Evolutionary conservation across 2,113 vertebrate species (phyloP).

Genomic region (Alces alces): DNA sequence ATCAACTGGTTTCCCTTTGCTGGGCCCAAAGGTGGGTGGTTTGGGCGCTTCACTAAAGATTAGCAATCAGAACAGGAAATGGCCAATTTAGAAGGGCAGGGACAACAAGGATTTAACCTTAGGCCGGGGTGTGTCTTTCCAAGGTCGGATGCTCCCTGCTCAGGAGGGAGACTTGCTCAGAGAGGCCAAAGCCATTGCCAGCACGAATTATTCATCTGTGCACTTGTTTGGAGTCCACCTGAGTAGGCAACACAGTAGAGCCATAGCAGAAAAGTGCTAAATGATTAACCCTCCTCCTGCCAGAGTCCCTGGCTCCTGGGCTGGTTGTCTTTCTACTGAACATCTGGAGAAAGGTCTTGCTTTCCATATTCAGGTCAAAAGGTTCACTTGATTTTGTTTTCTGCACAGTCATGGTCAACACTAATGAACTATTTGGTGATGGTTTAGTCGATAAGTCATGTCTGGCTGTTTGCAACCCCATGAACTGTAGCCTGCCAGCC

Average conservation of each 20-base stretch:
- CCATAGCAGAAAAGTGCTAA: neutral
- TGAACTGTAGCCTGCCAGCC: neutral
- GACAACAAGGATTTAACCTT: neutral
- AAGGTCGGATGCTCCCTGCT: neutral
- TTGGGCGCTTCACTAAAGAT: neutral
- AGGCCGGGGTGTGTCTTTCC: neutral
- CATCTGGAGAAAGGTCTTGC: neutral
- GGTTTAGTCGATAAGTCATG: neutral
- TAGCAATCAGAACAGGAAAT: neutral
- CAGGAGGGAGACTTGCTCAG: neutral
- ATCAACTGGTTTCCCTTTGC: neutral
- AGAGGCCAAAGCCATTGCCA: neutral
- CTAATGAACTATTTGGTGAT: neutral
- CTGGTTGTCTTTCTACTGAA: neutral
- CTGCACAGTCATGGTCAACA: neutral
- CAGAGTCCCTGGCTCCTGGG: neutral
- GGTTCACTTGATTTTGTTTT: neutral
- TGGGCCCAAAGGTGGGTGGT: neutral
- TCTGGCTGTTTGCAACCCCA: neutral
- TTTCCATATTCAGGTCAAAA: neutral
- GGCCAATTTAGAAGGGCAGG: neutral
- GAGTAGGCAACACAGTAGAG: neutral
- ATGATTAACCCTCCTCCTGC: neutral
- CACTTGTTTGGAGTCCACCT: neutral
- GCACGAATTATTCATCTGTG: neutral